Evolutionary conservation across 2,113 vertebrate species (phyloP), one percentile per base, ranked within the genome.

Genomic region (Elanoides forficatus): DNA sequence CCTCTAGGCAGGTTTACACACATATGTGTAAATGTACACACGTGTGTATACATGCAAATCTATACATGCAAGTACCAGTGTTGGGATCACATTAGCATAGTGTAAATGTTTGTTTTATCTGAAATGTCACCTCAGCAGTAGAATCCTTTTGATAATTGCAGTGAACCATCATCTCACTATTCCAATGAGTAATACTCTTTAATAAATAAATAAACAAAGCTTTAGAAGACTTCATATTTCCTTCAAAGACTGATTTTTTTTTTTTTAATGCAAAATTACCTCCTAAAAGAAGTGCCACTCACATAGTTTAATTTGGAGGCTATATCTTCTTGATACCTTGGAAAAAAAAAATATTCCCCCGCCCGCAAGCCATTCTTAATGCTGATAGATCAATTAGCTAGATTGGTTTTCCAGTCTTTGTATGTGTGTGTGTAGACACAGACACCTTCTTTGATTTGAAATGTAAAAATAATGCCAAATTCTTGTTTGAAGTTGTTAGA

Each of bases 401-500:
- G 59, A 27, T 76, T 90, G 23, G 25, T 93, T 97, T 97, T 97
- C 34, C 47, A 17, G 55, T 88, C 50, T 87, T 94, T 89, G 34
- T 66, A 30, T 73, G n/a, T 14, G 17, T 63, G 55, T 55, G 27
- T 55, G 27, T 20, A 73, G 55, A 90, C 17, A 72, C 3, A 80
- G 67, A 50, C 14, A 81, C 38, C 67, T 88, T 81, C 73, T 93
- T 97, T 92, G 73, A 92, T 89, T 65, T 95, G 71, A 96, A 95
- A 97, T 78, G 25, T 95, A 91, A 89, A 97, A 98, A 98, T 93
- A 96, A 96, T 95, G 67, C 86, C 92, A 97, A 97, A 93, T 95
- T 96, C 89, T 88, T 97, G 75, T 98, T 89, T 97, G 68, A 97
- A 97, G 81, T 97, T 97, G 72, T 96, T 96, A 95, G 81, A 95